Evolutionary conservation across 2,113 vertebrate species (phyloP), one percentile per base, ranked within the genome.

Genomic region (Sprattus sprattus): DNA sequence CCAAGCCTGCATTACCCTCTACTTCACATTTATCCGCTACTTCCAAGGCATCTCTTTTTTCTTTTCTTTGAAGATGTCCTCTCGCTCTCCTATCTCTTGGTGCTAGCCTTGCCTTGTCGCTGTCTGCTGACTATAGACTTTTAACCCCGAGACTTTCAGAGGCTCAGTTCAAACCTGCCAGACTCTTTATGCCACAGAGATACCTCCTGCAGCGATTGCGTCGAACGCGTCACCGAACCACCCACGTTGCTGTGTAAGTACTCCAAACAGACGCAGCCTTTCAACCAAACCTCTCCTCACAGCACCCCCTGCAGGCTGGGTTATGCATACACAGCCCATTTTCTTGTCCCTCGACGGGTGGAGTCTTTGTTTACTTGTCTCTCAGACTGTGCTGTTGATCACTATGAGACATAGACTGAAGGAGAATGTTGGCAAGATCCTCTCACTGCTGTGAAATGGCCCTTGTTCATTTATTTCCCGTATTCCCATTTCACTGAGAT

Each of bases 141-240:
- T 32, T 78, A 15, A 39, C 28, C 67, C 25, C 25, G 9, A 75
- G 67, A 1, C 67, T 44, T 10, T 78, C 28, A 16, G 11, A 44
- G 13, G 3, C 28, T 78, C 71, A 44, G 28, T 78, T 44, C 71
- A 15, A 78, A 16, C 15, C 71, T 78, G 71, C 28, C 28, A 78
- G 71, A 11, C 32, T 78, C 64, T 71, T 71, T 71, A 13, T 75
- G 32, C 71, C 32, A 78, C 32, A 78, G 71, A 78, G 71, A 78
- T 78, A 78, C 71, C 10, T 78, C 71, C 71, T 78, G 2, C 71
- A 15, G 71, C 25, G 71, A 78, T 32, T 78, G 8, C 71, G 71
- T 11, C 71, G 71, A 39, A 28, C 71, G 10, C 71, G 71, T 11
- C 71, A 78, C 8, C 28, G 71, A 78, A 32, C 71, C 11, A 32